Conservation (phyloP, 2,888 invertebrate genomes). For the Crepidodera aurea region DNA sequence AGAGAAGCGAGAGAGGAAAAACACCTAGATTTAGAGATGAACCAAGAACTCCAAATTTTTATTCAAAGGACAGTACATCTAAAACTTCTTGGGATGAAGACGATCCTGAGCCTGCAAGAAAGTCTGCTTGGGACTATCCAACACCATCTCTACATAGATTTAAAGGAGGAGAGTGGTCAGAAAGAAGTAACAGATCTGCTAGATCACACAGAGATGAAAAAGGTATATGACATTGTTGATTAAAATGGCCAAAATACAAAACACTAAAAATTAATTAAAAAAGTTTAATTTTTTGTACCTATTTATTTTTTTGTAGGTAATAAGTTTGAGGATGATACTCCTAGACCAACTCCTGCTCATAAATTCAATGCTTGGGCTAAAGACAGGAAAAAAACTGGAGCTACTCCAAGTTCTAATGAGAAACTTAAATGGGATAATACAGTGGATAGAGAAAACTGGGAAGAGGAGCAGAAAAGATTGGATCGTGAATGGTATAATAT, state of each 20-base stretch:
- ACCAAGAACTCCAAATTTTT: constrained; percentile 81
- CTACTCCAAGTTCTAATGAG: constrained; percentile 68
- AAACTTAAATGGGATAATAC: constrained; percentile 71
- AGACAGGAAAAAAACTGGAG: constrained; percentile 71
- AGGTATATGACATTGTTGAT: too few relatives aligned
- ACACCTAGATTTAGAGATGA: constrained; percentile 81
- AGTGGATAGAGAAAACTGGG: constrained; percentile 84
- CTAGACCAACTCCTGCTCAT: constrained; percentile 87
- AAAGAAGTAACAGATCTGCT: constrained; percentile 48
- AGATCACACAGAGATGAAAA: constrained; percentile 57
- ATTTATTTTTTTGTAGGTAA: constrained; percentile 15
- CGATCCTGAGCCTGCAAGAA: constrained; percentile 67
- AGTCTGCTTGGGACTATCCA: constrained; percentile 92
- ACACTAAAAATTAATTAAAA: neutral
- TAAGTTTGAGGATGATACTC: constrained; percentile 70
- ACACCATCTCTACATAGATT: constrained; percentile 74
- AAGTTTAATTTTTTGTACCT: too few relatives aligned
- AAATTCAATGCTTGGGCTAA: constrained; percentile 83
- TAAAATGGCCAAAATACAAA: too few relatives aligned
- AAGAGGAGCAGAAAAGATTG: constrained; percentile 86
- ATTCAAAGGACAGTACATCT: constrained; percentile 69
- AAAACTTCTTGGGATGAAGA: constrained; percentile 85
- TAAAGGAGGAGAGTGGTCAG: constrained; percentile 55
- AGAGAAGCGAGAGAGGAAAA: constrained; percentile 54
- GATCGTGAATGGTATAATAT: constrained; percentile 98